Evolutionary conservation across 1,140 invertebrate genomes (phyloP).

Genomic region (Drosophila burlai): DNA sequence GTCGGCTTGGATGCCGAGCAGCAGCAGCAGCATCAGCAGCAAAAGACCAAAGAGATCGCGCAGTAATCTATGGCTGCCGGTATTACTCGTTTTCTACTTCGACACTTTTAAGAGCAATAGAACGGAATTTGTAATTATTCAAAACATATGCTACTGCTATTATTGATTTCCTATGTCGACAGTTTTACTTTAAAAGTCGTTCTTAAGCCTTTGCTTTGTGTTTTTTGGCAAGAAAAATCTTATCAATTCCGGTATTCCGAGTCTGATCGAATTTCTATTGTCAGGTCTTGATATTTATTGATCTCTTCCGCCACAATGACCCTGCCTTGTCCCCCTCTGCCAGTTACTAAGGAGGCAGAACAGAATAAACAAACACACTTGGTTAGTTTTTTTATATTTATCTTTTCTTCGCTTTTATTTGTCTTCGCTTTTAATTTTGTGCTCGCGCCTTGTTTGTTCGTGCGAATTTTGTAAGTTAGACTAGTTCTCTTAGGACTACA

Average conservation of each 20-base stretch:
- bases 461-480: conserved; percentile 79
- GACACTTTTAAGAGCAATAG: conserved; percentile 6
- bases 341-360: background rate
- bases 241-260: conserved; percentile 17
- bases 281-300: conserved; percentile 4
- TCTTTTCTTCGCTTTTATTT: conserved; percentile 65
- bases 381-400: conserved; percentile 33
- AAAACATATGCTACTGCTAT: conserved; percentile 5
- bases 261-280: conserved; percentile 11
- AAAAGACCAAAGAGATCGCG: conserved; percentile 76
- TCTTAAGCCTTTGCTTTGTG: background rate
- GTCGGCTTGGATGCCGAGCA: conserved; percentile 69
- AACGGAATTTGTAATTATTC: conserved; percentile 13
- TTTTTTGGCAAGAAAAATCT: background rate
- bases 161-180: conserved; percentile 11
- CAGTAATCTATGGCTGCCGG: conserved; percentile 32
- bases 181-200: background rate
- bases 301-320: conserved; percentile 33
- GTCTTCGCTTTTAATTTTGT: conserved; percentile 69
- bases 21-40: conserved; percentile 59
- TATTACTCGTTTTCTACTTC: background rate
- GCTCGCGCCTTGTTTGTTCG: conserved; percentile 62
- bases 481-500: conserved; percentile 77
- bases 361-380: conserved; percentile 21
- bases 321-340: background rate